These are phyloP conservation scores for Misgurnus anguillicaudatus DNA, from an alignment of 2,113 vertebrate species.

Conservation along the genomic window DNA sequence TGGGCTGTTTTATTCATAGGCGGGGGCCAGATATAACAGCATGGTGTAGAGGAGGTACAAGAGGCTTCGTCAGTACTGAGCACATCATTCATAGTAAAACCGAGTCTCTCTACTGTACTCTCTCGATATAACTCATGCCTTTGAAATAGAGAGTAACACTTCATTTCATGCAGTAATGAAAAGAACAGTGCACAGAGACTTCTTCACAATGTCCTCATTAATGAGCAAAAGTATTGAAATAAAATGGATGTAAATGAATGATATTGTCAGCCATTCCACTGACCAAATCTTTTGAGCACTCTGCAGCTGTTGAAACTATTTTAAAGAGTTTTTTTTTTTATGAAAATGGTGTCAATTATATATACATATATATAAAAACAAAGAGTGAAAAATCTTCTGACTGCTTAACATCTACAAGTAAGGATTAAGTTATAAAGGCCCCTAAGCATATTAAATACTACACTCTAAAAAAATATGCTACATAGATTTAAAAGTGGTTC, in stretches of 20 bases:
- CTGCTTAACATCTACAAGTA: background rate
- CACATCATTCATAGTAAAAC: constrained; percentile 57
- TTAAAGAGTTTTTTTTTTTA: background rate
- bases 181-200: constrained; percentile 43
- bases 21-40: constrained; percentile 39
- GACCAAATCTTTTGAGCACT: constrained; percentile 16
- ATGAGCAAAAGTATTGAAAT: constrained; percentile 26
- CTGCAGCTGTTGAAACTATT: constrained; percentile 12
- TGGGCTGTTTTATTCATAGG: constrained; percentile 63
- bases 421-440: background rate
- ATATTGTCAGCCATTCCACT: constrained; percentile 13
- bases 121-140: constrained; percentile 26
- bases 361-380: background rate
- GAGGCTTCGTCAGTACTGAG: constrained; percentile 40
- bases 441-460: no score
- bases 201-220: constrained; percentile 43
- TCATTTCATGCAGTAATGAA: constrained; percentile 45
- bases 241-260: constrained; percentile 21
- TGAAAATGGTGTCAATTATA: background rate
- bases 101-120: constrained; percentile 32
- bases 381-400: background rate
- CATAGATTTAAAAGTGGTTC: no score
- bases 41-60: background rate
- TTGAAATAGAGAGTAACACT: constrained; percentile 23
- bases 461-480: no score